Evolutionary conservation across 2,888 invertebrate species (phyloP), one percentile per base, ranked within the genome.

Genomic region (Drosophila dives): DNA sequence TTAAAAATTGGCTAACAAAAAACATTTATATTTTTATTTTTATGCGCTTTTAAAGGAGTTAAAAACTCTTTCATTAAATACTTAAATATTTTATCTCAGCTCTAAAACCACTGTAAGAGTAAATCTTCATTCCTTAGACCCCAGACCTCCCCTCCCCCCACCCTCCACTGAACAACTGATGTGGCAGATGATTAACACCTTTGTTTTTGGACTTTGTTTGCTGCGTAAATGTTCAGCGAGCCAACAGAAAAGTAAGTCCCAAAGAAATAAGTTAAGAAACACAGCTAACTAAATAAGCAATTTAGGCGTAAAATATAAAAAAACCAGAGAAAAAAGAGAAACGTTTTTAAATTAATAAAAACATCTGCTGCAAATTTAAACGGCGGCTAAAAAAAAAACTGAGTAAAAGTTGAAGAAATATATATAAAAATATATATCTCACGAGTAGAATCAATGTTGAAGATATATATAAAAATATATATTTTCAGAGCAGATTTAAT

Each of bases 171-270:
- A n/a, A n/a, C 45, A 55, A 45, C 56, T 58, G 64, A 63, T 64
- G 68, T 78, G 84, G 63, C 75, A 75, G 79, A 82, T 81, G 81
- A 84, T 81, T 84, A 84, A 75, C 80, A 81, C 73, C 69, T 80
- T 70, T 70, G 79, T 4, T n/a, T 4, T n/a, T 40, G 4, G 66
- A 68, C 64, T 45, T 29, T 45, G 33, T 64, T 55, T 40, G 66
- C 38, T 34, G 32, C 29, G 66, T 83, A 81, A 81, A 75, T 75
- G 78, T 66, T 74, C 56, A 45, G 51, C 58, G n/a, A 40, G 51
- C 12, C 50, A 23, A 2, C 23, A 38, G 26, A 53, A 72, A 48
- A 36, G 36, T 38, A 63, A 69, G 68, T 60, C 61, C 49, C 72
- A 50, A 56, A 51, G 68, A 78, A 75, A 84, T 56, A 75, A 83